A percentile compares a stretch with the other conserved stretches of the same genome.
Conservation (phyloP, 30 jellyfish, hydroid and myxozoan species). For the Aurelia coerulea region DNA sequence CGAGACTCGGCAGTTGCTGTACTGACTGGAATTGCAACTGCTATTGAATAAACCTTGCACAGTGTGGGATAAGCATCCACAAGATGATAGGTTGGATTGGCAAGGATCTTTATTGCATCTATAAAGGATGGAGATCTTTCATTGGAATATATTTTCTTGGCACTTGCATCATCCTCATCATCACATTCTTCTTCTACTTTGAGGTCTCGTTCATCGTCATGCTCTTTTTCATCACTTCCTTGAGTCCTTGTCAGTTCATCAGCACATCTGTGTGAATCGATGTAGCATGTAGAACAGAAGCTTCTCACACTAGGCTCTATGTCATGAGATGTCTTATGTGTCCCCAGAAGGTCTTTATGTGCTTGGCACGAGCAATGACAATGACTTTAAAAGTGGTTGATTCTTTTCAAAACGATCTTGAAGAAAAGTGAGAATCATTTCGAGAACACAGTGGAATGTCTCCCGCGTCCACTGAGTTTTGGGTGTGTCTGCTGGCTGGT, state of each 20-base stretch:
- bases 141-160: no score
- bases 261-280: conserved; percentile 12
- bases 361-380: conserved; percentile 40
- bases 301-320: not conserved
- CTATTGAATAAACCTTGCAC: conserved; percentile 40
- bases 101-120: no score
- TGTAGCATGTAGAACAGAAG: no score
- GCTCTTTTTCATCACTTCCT: conserved; percentile 34
- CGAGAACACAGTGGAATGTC: conserved; percentile 49
- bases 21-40: conserved; percentile 61
- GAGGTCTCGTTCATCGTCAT: not conserved
- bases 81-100: no score
- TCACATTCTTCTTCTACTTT: conserved; percentile 10
- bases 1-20: conserved; percentile 55
- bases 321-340: conserved; percentile 35
- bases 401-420: no score
- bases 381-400: no score
- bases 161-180: not conserved
- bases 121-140: no score
- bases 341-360: conserved; percentile 31
- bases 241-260: conserved; percentile 18
- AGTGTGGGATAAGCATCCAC: no score
- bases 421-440: not conserved
- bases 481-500: conserved; percentile 60
- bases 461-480: conserved; percentile 46